A percentile compares a stretch with the other conserved stretches of the same genome.
phyloP scores from a whole-genome alignment of 2,797 vertebrate genomes.

The Acanthornis magna region DNA sequence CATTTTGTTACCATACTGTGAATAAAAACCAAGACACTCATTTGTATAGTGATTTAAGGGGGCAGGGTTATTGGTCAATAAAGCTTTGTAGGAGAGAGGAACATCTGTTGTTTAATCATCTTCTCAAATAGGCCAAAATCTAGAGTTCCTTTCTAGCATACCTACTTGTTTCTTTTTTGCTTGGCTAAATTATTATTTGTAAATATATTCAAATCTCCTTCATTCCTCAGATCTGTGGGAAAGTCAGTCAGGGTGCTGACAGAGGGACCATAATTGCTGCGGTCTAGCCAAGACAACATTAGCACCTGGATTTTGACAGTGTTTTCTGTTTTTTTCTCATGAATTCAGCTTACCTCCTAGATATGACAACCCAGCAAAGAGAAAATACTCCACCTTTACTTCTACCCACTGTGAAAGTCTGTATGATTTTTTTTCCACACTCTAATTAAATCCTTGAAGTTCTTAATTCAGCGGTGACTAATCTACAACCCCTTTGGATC shows the following conservation, averaged over 20 bases:
- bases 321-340: background rate
- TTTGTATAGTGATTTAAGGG: background rate
- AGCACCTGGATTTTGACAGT: background rate
- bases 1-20: background rate
- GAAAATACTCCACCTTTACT: background rate
- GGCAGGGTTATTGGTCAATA: background rate
- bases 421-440: background rate
- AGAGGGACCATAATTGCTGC: background rate
- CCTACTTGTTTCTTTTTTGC: background rate
- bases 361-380: background rate
- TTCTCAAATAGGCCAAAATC: background rate
- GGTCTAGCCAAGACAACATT: background rate
- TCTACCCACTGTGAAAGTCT: background rate
- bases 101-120: background rate
- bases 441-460: slow-evolving; percentile 16
- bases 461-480: slow-evolving; percentile 13
- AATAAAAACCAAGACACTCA: background rate
- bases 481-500: background rate
- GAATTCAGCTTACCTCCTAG: background rate
- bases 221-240: background rate
- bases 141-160: no score
- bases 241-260: background rate
- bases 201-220: background rate
- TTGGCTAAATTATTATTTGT: background rate
- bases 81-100: background rate